Evolutionary conservation across 2,113 vertebrate species (phyloP), one percentile per base, ranked within the genome.

Genomic region (Sorex fumeus): DNA sequence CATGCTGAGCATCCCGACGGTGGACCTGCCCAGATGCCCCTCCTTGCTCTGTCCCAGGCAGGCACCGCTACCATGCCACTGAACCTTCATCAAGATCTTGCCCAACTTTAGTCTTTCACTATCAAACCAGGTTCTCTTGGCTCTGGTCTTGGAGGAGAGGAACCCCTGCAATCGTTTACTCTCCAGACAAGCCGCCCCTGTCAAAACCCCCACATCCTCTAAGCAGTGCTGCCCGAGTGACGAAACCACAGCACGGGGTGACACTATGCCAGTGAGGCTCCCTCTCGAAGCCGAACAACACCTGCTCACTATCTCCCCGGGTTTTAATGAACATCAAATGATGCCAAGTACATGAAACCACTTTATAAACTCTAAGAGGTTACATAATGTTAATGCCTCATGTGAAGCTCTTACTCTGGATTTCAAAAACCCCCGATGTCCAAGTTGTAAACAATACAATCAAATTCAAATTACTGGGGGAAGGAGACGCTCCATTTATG

Each of bases 401-500:
- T 4, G 25, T 25, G 32, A 96, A 87, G 8, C 25, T 57, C 75
- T 91, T 62, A 36, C 84, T 93, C 72, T 88, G 62, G n/a, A 79
- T 62, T 93, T 94, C 13, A 27, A 93, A 90, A 91, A 57, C 82
- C n/a, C n/a, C 62, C 45, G 36, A 2, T 60, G 43, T 87, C 47
- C 76, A 87, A 90, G 87, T 25, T 81, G 40, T 72, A 84, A 83
- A 91, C 43, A 83, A 75, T 62, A 72, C 3, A 43, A 77, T 77
- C 76, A 92, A 96, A 83, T 92, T 40, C 72, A 86, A 91, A 82
- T 77, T 81, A 84, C 53, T 50, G 47, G 30, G 45, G 69, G 53
- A 47, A 84, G 43, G 11, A 18, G 45, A 76, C 57, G 70, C 3
- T 12, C 45, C 23, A 43, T 60, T 67, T 69, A 47, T 53, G 27